A percentile compares a stretch with the other conserved stretches of the same genome.
These are phyloP conservation scores for Lacanobia wlatinum DNA, from an alignment of 2,888 invertebrate species.

Conservation along the genomic window DNA sequence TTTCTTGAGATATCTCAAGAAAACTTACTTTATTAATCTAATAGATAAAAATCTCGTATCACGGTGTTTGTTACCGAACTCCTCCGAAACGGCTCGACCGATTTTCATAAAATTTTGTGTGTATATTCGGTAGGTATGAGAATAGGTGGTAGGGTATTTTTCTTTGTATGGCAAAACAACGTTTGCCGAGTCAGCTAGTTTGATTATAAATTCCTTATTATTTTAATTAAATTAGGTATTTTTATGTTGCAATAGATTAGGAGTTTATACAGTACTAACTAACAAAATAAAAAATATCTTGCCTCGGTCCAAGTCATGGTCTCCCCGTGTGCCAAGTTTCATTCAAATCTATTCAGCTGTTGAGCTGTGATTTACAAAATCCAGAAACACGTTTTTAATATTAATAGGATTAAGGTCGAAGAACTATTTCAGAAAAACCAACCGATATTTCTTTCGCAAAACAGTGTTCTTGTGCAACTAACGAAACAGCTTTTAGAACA, in stretches of 20 bases:
- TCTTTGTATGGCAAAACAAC: too few species aligned
- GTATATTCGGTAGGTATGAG: too few species aligned
- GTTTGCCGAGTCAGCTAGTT: too few species aligned
- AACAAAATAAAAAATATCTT: too few species aligned
- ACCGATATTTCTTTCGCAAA: not conserved
- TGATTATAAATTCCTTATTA: too few species aligned
- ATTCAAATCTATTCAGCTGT: not conserved
- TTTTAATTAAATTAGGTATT: not conserved
- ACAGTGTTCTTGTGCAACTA: conserved; percentile 28
- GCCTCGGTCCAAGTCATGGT: too few species aligned
- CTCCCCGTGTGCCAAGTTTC: not conserved
- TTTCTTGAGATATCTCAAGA: not conserved
- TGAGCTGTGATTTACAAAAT: not conserved
- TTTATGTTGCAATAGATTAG: too few species aligned
- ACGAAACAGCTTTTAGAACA: conserved; percentile 46
- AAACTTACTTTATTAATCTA: not conserved
- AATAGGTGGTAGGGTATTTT: too few species aligned
- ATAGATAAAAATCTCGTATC: too few species aligned
- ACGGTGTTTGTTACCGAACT: too few species aligned
- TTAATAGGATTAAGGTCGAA: not conserved
- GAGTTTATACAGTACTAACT: not conserved
- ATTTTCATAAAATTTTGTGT: too few species aligned
- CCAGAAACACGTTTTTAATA: not conserved
- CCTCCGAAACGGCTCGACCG: too few species aligned
- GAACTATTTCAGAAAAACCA: not conserved